Conservation (phyloP, 2,888 invertebrate genomes). For the Clistopyga incitator region DNA sequence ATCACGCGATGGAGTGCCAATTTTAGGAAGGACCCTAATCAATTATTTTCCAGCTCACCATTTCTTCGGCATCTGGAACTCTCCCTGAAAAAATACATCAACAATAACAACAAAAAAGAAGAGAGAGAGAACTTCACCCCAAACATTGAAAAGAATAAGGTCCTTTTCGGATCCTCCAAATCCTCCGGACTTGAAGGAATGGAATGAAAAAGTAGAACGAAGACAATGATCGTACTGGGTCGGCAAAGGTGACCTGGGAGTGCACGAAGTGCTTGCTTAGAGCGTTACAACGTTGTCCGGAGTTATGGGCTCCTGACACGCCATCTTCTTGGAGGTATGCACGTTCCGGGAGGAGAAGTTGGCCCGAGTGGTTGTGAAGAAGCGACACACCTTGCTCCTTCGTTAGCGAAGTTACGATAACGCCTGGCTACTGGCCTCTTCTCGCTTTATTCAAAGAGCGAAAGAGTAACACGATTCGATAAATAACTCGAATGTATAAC, state of each 20-base stretch:
- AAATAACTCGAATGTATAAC: constrained; percentile 59
- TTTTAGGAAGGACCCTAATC: neutral
- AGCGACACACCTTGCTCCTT: constrained; percentile 38
- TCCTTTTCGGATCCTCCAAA: too few relatives aligned
- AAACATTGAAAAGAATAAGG: constrained; percentile 24
- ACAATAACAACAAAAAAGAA: too few relatives aligned
- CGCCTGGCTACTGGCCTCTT: constrained; percentile 45
- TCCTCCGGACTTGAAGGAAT: neutral
- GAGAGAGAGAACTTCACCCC: too few relatives aligned
- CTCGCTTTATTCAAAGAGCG: neutral
- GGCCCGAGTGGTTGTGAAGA: constrained; percentile 26
- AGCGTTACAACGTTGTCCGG: constrained; percentile 51
- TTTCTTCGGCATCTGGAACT: neutral
- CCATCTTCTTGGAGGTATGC: constrained; percentile 72
- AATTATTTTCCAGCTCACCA: neutral
- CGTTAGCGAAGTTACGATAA: constrained; percentile 51
- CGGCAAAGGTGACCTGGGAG: constrained; percentile 77
- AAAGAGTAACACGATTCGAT: constrained; percentile 35
- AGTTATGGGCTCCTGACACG: constrained; percentile 78
- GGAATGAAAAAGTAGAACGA: constrained; percentile 41
- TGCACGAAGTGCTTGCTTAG: constrained; percentile 59
- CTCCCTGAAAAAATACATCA: constrained; percentile 12
- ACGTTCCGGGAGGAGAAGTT: constrained; percentile 10
- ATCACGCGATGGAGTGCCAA: constrained; percentile 8
- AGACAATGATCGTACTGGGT: constrained; percentile 73